A percentile compares a stretch with the other conserved stretches of the same genome.
Conservation (phyloP, 2,797 vertebrate genomes). For the Epinephelus awoara region DNA sequence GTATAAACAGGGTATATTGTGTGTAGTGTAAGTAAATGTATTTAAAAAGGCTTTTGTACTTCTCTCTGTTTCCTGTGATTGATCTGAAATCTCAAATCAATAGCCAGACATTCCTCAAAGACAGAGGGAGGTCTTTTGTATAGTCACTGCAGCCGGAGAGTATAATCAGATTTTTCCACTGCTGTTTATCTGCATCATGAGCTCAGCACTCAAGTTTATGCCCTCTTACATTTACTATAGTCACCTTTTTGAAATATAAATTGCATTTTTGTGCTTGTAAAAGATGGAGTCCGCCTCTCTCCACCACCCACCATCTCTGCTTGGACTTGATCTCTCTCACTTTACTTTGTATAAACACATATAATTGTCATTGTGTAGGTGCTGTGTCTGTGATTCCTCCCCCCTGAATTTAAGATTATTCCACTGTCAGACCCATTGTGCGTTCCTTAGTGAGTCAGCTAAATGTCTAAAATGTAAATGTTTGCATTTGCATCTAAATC, state of each 20-base stretch:
- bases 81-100: constrained; percentile 44
- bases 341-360: constrained; percentile 50
- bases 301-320: constrained; percentile 43
- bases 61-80: constrained; percentile 17
- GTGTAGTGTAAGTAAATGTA: constrained; percentile 1
- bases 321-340: constrained; percentile 29
- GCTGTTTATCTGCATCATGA: constrained; percentile 17
- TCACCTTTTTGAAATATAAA: constrained; percentile 47
- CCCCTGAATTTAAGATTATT: constrained; percentile 46
- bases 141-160: background rate
- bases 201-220: constrained; percentile 11
- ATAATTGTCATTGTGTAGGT: constrained; percentile 41
- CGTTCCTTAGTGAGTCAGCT: constrained; percentile 33
- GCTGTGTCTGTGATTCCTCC: constrained; percentile 24
- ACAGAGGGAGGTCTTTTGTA: constrained; percentile 22
- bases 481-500: constrained; percentile 49
- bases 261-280: constrained; percentile 22
- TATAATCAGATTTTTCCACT: constrained; percentile 7
- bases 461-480: constrained; percentile 51
- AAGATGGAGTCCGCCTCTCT: constrained; percentile 45
- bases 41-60: constrained; percentile 21
- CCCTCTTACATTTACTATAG: constrained; percentile 32
- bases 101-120: constrained; percentile 26
- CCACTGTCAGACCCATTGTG: constrained; percentile 24
- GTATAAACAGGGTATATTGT: background rate